phyloP scores from a whole-genome alignment of 37 sponge, comb jelly and placozoan species.

The Ephydatia muelleri region DNA sequence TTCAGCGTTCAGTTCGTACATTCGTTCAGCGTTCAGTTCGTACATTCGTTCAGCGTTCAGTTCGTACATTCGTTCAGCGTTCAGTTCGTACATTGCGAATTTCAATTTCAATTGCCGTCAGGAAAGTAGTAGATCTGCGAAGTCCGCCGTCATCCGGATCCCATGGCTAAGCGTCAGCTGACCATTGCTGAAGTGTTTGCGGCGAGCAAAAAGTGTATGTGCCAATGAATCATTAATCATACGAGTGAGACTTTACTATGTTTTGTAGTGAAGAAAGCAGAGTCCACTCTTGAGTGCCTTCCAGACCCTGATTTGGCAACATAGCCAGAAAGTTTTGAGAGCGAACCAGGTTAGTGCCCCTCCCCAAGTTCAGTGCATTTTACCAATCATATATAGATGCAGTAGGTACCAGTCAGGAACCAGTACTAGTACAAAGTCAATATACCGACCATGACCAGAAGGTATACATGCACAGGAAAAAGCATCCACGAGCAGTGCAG shows the following conservation, averaged over 20 bases:
- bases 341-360: neutral
- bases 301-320: neutral
- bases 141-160: neutral
- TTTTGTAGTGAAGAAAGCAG: neutral
- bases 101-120: no score
- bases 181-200: neutral
- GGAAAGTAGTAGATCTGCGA: neutral
- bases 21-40: no score
- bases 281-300: neutral
- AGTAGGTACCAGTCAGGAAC: neutral
- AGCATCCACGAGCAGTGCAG: no score
- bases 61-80: no score
- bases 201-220: neutral
- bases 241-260: neutral
- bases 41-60: no score
- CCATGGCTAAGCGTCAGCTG: slow-evolving; percentile 1
- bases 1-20: no score
- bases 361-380: neutral
- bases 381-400: neutral
- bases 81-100: no score
- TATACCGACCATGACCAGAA: neutral
- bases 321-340: neutral
- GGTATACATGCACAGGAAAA: no score
- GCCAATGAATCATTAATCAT: neutral
- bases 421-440: neutral